Evolutionary conservation across 2,113 vertebrate genomes (phyloP), one percentile per base, ranked within the genome.

Genomic region (Chiloscyllium plagiosum): DNA sequence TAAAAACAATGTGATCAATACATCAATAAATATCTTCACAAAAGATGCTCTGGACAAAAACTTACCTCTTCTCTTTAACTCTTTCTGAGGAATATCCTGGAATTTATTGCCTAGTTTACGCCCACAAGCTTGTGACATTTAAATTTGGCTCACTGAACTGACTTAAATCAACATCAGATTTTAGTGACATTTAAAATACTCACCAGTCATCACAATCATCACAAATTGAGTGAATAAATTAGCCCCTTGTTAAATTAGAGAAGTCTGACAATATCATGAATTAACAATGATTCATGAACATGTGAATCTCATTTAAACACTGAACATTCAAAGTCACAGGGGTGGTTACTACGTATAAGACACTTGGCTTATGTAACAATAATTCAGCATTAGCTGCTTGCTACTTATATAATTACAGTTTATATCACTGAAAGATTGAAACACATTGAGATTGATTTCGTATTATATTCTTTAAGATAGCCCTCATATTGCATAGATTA

Each of bases 361-460:
- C 29, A 80, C 33, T 37, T 37, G 10, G n/a, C 12, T 80, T 80
- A 80, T 29, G 70, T 80, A 12, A 17, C 26, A 80, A 72, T 72
- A 80, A 80, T 80, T 80, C 76, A 80, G n/a, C 76, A 80, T 80
- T 37, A 80, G n/a, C n/a, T n/a, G 76, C 76, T 72, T 72, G n/a
- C 33, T n/a, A 24, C n/a, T 80, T 80, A 37, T 80, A 80, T 15
- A 80, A 17, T 80, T 80, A 37, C 13, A 17, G 76, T 80, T 29
- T 12, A 80, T 33, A 80, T 80, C 33, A 37, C 13, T 13, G 10
- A 0, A n/a, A 80, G 76, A 15, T 80, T 80, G 76, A 80, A 17
- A 17, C 17, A 3, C 13, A 80, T 37, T 80, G 76, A 80, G 76
- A 80, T 80, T 80, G n/a, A 37, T 80, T 80, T 80, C 17, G 2